Base-by-base conservation (phyloP, 2,888 invertebrate species). In the Esperia sulphurella region DNA sequence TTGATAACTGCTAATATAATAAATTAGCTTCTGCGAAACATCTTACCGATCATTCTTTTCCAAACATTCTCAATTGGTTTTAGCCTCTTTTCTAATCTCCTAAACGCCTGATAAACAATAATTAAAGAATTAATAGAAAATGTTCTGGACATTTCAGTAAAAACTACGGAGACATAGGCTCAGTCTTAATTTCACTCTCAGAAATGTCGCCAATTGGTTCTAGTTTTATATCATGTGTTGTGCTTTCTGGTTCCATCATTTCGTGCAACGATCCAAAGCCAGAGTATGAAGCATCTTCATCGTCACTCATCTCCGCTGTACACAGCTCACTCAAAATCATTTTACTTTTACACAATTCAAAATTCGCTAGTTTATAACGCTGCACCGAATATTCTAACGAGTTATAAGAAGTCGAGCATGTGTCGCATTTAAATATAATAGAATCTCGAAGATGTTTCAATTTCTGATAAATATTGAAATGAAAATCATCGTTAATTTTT, bases 241-340 rank as follows among this genome's bases (percentile, higher is more conserved):
- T 80, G 30, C 77, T 83, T 10, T 78, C 82, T 0, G 82, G 71
- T 29, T 75, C 73, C 58, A 77, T 61, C 21, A 59, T 54, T 8
- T 76, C 71, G 1, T 71, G 68, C 0, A 71, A 10, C 0, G 63
- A 59, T 0, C 71, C 76, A 8, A 71, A 71, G 0, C 68, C 58
- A 0, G 61, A 58, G 21, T 53, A 63, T 0, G 59, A 57, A 0
- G 54, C 54, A 4, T 79, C 79, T 21, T 21, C 21, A 0, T 73
- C 76, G 0, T 78, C 85, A 37, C 85, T 84, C 83, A 86, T 84
- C 43, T 83, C 79, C 0, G 83, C 59, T 0, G 83, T 84, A 48
- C 86, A 86, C 0, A 86, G 51, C 38, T 86, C 86, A 29, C 86
- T 86, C 9, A 86, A 47, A 4, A 84, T 76, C 63, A 80, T 67